Percentiles rank a stretch among this genome's conserved stretches.
These are phyloP conservation scores for Piscicola geometra DNA, from an alignment of 2,888 invertebrate species.

Conservation along the genomic window DNA sequence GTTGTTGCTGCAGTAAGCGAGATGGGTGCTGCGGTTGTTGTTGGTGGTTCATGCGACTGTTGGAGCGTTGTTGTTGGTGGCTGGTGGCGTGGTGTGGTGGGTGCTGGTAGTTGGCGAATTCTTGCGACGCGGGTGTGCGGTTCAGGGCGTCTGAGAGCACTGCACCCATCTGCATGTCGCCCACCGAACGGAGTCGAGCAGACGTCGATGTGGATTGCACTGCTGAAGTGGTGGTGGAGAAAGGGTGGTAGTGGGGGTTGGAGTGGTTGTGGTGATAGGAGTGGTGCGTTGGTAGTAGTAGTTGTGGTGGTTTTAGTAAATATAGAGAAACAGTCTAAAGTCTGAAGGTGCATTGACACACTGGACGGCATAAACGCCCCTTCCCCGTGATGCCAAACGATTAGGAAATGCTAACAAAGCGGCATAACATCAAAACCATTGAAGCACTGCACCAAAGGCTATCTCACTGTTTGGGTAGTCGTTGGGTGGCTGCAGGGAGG, in stretches of 20 bases:
- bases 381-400: too few species aligned
- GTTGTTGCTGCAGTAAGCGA: constrained; percentile 5
- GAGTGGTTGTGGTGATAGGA: too few species aligned
- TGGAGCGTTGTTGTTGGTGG: too few species aligned
- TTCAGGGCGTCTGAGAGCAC: background rate
- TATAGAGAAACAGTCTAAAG: too few species aligned
- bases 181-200: background rate
- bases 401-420: too few species aligned
- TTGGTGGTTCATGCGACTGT: too few species aligned
- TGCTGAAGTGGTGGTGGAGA: constrained; percentile 2
- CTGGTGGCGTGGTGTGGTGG: background rate
- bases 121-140: background rate
- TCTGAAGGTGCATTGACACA: too few species aligned
- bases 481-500: background rate
- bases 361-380: too few species aligned
- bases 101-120: background rate
- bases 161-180: background rate
- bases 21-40: background rate
- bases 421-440: background rate
- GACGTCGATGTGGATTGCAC: background rate
- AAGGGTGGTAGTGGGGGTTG: background rate
- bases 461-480: constrained; percentile 15
- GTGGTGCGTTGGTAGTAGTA: too few species aligned
- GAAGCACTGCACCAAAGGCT: too few species aligned
- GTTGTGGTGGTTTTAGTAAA: too few species aligned